phyloP scores from a whole-genome alignment of 1,140 invertebrate genomes.

The Epicauta chinensis region DNA sequence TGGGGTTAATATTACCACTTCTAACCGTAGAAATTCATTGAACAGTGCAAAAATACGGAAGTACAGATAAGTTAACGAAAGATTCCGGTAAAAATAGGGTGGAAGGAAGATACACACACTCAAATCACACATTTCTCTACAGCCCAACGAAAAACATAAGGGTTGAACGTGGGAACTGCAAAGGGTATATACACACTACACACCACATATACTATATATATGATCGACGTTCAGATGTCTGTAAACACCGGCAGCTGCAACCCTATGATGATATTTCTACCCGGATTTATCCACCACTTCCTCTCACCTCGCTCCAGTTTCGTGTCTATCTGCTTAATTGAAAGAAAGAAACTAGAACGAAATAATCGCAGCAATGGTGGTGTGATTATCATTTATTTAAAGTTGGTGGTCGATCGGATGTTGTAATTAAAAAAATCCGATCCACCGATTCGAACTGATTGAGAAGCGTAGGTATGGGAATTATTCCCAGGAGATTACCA shows the following conservation, averaged over 20 bases:
- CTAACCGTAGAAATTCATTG: not conserved
- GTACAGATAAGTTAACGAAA: constrained; percentile 22
- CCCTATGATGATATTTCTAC: not conserved
- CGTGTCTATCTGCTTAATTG: too few relatives aligned
- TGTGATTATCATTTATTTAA: too few relatives aligned
- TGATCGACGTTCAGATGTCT: constrained; percentile 22
- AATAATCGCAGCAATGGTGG: too few relatives aligned
- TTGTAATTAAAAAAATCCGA: too few relatives aligned
- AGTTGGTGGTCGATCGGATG: too few relatives aligned
- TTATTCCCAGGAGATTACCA: constrained; percentile 24
- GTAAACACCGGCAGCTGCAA: constrained; percentile 24
- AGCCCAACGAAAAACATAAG: constrained; percentile 6
- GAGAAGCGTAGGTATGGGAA: constrained; percentile 5
- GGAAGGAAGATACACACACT: constrained; percentile 6
- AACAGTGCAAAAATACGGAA: constrained; percentile 20
- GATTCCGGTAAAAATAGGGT: constrained; percentile 21
- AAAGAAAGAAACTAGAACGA: too few relatives aligned
- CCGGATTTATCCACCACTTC: too few relatives aligned
- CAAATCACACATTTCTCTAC: too few relatives aligned
- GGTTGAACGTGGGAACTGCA: constrained; percentile 20
- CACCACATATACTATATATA: too few relatives aligned
- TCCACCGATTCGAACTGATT: too few relatives aligned
- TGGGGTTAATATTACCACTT: too few relatives aligned
- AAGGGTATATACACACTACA: constrained; percentile 1
- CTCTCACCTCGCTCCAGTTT: too few relatives aligned